Conservation (phyloP, 2,888 invertebrate genomes). For the Odiellus spinosus region DNA sequence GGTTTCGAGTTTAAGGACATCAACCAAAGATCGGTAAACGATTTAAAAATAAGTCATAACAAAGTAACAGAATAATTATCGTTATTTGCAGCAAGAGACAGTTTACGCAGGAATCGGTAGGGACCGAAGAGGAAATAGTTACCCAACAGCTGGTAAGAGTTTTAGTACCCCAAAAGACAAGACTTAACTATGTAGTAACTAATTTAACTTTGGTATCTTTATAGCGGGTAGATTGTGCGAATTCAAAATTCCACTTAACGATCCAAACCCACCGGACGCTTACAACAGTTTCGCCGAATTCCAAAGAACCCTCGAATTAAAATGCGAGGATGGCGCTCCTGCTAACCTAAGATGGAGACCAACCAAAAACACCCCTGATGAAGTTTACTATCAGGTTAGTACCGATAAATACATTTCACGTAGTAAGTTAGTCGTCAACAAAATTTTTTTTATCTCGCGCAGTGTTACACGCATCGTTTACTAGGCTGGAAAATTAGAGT, state of each 20-base stretch:
- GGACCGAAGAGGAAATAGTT: slow-evolving; percentile 47
- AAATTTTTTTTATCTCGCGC: neutral
- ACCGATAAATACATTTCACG: slow-evolving; percentile 1
- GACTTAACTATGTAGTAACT: neutral
- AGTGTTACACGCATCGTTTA: slow-evolving; percentile 75
- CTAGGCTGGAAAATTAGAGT: slow-evolving; percentile 86
- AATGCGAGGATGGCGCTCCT: slow-evolving; percentile 53
- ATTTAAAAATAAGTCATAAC: neutral
- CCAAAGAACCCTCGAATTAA: slow-evolving; percentile 62
- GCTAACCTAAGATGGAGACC: slow-evolving; percentile 67
- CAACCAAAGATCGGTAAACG: slow-evolving; percentile 56
- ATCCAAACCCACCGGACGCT: slow-evolving; percentile 46
- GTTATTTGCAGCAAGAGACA: slow-evolving; percentile 44
- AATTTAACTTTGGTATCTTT: neutral
- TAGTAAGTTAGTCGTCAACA: neutral
- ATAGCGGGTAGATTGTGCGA: slow-evolving; percentile 62
- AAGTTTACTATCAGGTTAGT: slow-evolving; percentile 74
- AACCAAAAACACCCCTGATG: slow-evolving; percentile 67
- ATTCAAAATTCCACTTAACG: slow-evolving; percentile 39
- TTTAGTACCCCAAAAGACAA: neutral
- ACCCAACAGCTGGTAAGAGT: slow-evolving; percentile 45
- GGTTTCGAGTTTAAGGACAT: slow-evolving; percentile 69
- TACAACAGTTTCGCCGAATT: slow-evolving; percentile 77
- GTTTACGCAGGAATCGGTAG: slow-evolving; percentile 67
- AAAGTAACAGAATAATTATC: neutral